Conservation (phyloP, 2,797 vertebrate species). For the Pachyuromys duprasi region DNA sequence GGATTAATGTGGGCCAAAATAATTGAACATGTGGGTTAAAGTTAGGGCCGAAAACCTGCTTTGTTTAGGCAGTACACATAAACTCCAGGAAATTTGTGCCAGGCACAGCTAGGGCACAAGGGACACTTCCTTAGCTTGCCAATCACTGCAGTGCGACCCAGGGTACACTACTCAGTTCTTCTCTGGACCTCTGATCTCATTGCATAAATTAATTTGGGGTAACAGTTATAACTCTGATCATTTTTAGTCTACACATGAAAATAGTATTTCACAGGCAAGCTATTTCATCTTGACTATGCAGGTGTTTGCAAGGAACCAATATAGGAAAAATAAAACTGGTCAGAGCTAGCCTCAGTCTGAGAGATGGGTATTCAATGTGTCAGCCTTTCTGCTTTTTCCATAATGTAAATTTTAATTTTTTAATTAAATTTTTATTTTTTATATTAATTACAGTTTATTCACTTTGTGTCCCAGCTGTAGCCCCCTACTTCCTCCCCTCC, state of each 20-base stretch:
- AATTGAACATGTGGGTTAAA: background rate
- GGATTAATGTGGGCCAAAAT: background rate
- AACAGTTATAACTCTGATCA: background rate
- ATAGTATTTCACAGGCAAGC: background rate
- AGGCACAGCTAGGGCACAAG: background rate
- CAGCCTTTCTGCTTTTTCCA: background rate
- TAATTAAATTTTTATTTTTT: too few relatives aligned
- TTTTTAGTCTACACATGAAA: background rate
- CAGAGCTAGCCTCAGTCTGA: background rate
- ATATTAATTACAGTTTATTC: too few relatives aligned
- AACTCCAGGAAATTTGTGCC: background rate
- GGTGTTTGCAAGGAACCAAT: background rate
- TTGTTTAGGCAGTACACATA: background rate
- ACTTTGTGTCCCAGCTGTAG: too few relatives aligned
- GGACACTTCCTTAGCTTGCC: background rate
- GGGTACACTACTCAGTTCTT: too few relatives aligned
- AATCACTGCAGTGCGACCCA: background rate
- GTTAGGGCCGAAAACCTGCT: background rate
- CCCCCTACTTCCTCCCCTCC: too few relatives aligned
- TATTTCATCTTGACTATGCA: background rate
- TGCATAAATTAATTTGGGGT: background rate
- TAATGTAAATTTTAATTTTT: background rate
- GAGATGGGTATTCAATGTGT: background rate
- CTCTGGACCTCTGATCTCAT: background rate
- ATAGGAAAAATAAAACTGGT: background rate